Percentiles rank a stretch among this genome's conserved stretches.
phyloP scores from a whole-genome alignment of 2,888 invertebrate genomes.

The Rhorus exstirpatorius region DNA sequence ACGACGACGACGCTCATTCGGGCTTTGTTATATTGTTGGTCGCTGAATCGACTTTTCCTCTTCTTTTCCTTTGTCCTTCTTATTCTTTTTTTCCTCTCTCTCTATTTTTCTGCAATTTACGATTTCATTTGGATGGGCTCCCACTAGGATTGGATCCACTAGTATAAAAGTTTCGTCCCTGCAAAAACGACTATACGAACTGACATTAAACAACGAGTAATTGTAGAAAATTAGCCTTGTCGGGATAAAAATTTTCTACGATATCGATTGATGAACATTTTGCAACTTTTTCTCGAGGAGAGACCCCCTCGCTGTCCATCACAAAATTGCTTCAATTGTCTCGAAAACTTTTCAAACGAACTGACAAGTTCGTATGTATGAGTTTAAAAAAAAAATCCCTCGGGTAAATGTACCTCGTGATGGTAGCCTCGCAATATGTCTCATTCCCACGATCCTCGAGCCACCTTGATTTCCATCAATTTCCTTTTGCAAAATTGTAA shows the following conservation, averaged over 20 bases:
- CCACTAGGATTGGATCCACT: too few species aligned
- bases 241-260: slow-evolving; percentile 1
- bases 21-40: slow-evolving; percentile 61
- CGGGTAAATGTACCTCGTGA: neutral
- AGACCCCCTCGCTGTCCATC: too few species aligned
- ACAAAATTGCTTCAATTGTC: too few species aligned
- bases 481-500: neutral
- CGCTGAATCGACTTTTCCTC: slow-evolving; percentile 52
- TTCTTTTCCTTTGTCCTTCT: neutral
- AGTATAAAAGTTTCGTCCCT: slow-evolving; percentile 31
- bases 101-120: slow-evolving; percentile 33
- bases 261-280: neutral
- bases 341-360: neutral
- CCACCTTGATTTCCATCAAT: neutral
- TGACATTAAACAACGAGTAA: slow-evolving; percentile 13
- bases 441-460: too few species aligned
- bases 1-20: slow-evolving; percentile 59
- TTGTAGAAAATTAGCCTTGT: neutral
- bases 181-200: neutral
- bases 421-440: too few species aligned
- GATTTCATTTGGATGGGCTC: slow-evolving; percentile 39
- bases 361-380: too few species aligned
- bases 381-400: neutral
- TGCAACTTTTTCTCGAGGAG: neutral
- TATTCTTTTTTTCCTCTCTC: slow-evolving; percentile 24